These are phyloP conservation scores for Laothoe populi DNA, from an alignment of 2,888 invertebrate species.

Conservation along the genomic window DNA sequence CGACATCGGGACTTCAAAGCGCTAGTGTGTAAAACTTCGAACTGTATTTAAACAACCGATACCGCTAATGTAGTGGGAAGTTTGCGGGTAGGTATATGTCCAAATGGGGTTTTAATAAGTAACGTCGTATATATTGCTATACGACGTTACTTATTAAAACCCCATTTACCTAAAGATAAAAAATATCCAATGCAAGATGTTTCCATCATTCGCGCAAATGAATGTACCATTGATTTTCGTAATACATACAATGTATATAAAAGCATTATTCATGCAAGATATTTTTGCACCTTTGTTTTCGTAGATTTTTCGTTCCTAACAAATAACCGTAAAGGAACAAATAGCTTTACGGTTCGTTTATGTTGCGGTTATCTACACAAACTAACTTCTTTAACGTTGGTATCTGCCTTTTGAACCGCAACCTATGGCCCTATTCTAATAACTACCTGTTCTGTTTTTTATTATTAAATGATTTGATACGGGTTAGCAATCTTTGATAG, in stretches of 20 bases:
- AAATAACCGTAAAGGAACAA: constrained; percentile 62
- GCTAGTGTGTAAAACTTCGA: constrained; percentile 47
- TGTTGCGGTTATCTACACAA: constrained; percentile 55
- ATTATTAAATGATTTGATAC: background rate
- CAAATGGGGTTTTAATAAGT: constrained; percentile 35
- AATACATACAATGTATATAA: no score
- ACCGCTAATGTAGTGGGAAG: constrained; percentile 68
- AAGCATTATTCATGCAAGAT: constrained; percentile 19
- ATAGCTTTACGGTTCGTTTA: constrained; percentile 65
- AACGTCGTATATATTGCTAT: background rate
- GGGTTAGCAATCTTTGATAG: background rate
- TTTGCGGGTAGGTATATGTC: constrained; percentile 49
- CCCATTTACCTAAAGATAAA: no score
- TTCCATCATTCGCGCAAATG: no score
- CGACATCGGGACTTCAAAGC: constrained; percentile 70
- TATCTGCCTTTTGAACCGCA: constrained; percentile 46
- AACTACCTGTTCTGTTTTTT: constrained; percentile 30
- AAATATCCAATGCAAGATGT: no score
- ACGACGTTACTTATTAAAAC: no score
- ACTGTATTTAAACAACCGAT: constrained; percentile 62
- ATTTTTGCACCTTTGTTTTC: constrained; percentile 36
- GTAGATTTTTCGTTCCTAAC: constrained; percentile 43
- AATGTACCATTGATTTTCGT: no score
- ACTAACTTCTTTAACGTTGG: constrained; percentile 46
- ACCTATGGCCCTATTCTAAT: constrained; percentile 47